phyloP scores from a whole-genome alignment of 2,113 vertebrate species.

The Urocitellus parryii region DNA sequence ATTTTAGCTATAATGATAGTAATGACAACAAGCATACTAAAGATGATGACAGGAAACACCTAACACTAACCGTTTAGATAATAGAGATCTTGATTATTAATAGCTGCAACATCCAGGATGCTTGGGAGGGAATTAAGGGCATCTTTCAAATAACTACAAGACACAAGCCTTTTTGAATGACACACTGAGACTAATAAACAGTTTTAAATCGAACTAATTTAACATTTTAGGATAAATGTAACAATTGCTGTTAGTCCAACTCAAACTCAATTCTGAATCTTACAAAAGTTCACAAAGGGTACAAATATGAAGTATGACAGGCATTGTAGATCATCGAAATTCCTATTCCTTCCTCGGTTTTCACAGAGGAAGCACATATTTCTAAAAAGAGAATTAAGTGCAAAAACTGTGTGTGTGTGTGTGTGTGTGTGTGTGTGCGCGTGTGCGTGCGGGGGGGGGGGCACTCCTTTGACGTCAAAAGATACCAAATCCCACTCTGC shows the following conservation, averaged over 20 bases:
- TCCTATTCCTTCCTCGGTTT: constrained; percentile 14
- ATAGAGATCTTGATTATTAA: constrained; percentile 1
- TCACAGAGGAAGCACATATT: constrained; percentile 27
- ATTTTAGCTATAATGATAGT: constrained; percentile 36
- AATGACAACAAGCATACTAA: not conserved
- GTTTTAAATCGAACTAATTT: constrained; percentile 47
- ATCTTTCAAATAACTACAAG: constrained; percentile 45
- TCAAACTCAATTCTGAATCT: constrained; percentile 39
- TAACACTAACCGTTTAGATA: constrained; percentile 26
- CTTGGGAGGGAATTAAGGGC: not conserved
- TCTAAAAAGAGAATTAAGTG: constrained; percentile 47
- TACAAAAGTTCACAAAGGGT: constrained; percentile 63
- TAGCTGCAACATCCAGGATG: constrained; percentile 12
- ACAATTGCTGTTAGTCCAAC: not conserved
- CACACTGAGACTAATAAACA: not conserved
- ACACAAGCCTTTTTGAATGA: not conserved
- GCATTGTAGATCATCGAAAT: not conserved
- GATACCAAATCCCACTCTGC: constrained; percentile 44
- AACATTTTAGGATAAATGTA: constrained; percentile 4
- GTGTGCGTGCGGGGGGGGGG: too few relatives aligned
- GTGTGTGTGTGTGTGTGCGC: too few relatives aligned
- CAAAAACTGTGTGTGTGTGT: not conserved
- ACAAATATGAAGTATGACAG: not conserved
- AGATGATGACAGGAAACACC: not conserved
- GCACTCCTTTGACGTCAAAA: not conserved